These are phyloP conservation scores for Typhlichthys eigenmanni DNA, from an alignment of 2,797 vertebrate genomes.

Conservation along the genomic window DNA sequence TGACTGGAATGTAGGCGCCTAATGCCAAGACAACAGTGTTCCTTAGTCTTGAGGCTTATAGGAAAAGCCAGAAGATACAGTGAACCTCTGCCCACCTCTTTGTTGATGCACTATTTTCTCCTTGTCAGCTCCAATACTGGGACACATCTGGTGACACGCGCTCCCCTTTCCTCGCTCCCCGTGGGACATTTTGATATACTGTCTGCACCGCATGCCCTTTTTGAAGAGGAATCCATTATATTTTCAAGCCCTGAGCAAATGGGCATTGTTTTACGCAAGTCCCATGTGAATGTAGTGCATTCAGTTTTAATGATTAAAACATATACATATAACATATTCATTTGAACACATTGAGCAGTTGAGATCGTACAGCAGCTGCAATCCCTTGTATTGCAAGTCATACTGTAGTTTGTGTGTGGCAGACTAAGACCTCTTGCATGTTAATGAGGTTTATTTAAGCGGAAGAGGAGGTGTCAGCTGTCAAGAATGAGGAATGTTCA, in stretches of 20 bases:
- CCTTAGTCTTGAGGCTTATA: slow-evolving; percentile 27
- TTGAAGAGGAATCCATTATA: slow-evolving; percentile 55
- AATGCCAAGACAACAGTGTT: slow-evolving; percentile 28
- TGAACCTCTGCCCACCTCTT: slow-evolving; percentile 48
- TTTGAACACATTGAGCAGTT: too few species aligned
- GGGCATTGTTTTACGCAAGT: slow-evolving; percentile 10
- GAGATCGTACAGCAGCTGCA: background rate
- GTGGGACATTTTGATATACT: slow-evolving; percentile 72
- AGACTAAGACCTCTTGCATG: slow-evolving; percentile 5
- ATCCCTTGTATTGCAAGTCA: slow-evolving; percentile 9
- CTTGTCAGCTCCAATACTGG: slow-evolving; percentile 71
- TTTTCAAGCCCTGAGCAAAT: slow-evolving; percentile 52
- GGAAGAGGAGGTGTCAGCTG: slow-evolving; percentile 7
- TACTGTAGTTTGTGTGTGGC: slow-evolving; percentile 5
- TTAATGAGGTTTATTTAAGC: slow-evolving; percentile 35
- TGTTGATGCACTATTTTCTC: slow-evolving; percentile 72
- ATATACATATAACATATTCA: too few species aligned
- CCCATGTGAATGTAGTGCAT: slow-evolving; percentile 9
- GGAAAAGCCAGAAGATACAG: slow-evolving; percentile 35
- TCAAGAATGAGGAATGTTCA: slow-evolving; percentile 62
- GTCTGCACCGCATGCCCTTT: slow-evolving; percentile 62
- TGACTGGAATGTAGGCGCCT: slow-evolving; percentile 16
- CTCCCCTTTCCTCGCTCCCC: slow-evolving; percentile 55
- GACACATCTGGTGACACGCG: slow-evolving; percentile 65
- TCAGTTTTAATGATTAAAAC: background rate